phyloP scores from a whole-genome alignment of 2,113 vertebrate species.

The Pleuronectes platessa region DNA sequence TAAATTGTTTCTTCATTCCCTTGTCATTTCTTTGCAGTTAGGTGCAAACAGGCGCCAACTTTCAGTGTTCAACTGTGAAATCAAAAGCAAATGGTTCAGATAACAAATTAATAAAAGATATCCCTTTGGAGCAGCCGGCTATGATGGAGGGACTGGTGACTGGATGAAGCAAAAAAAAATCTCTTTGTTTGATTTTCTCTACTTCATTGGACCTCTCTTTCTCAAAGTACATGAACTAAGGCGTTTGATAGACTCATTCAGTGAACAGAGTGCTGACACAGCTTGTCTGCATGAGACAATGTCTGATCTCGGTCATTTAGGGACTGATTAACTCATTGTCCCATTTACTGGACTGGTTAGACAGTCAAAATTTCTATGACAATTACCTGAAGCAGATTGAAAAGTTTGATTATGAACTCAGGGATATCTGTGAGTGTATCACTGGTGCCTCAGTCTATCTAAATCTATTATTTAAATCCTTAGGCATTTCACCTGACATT shows the following conservation, averaged over 20 bases:
- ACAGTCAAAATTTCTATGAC: background rate
- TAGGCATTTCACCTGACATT: background rate
- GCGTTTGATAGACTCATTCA: background rate
- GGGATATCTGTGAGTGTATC: background rate
- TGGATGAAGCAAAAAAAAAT: background rate
- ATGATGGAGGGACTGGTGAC: background rate
- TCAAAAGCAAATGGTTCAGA: background rate
- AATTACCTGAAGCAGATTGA: conserved; percentile 8
- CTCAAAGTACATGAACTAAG: background rate
- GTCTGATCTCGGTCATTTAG: conserved; percentile 17
- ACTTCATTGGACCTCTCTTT: background rate
- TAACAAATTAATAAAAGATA: background rate
- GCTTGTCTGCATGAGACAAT: conserved; percentile 11
- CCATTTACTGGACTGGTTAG: conserved; percentile 11
- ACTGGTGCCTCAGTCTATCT: background rate
- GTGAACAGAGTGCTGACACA: conserved; percentile 3
- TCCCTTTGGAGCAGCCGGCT: background rate
- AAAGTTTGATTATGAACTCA: background rate
- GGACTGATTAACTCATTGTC: conserved; percentile 8
- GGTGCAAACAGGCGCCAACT: background rate
- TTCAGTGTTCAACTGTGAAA: background rate
- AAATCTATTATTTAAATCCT: too few relatives aligned
- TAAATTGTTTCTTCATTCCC: background rate
- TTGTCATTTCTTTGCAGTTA: background rate
- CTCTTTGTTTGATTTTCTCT: background rate